A percentile compares a stretch with the other conserved stretches of the same genome.
Evolutionary conservation across 2,113 vertebrate genomes (phyloP).

Genomic region (Myocastor coypus): DNA sequence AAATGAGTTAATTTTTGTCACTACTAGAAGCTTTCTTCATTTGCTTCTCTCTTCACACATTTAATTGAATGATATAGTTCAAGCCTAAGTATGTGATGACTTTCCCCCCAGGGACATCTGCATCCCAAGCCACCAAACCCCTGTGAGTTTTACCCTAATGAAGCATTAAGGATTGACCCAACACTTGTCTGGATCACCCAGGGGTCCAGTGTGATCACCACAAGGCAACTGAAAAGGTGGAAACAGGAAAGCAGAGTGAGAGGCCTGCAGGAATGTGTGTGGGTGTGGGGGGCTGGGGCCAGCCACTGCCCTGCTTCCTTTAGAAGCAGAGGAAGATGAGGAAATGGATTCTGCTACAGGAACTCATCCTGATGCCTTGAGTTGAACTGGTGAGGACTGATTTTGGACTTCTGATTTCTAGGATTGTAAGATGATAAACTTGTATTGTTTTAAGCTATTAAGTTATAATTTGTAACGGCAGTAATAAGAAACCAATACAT

Average conservation of each 20-base stretch:
- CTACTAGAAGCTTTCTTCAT: background rate
- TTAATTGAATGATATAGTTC: background rate
- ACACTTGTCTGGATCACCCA: background rate
- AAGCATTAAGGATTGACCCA: background rate
- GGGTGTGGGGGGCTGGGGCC: background rate
- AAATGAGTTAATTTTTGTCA: background rate
- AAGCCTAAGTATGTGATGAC: background rate
- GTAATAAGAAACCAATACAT: background rate
- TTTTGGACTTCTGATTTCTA: background rate
- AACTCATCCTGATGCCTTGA: background rate
- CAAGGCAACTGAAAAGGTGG: background rate
- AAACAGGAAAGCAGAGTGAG: background rate
- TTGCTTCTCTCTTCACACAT: constrained; percentile 16
- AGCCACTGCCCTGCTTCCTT: background rate
- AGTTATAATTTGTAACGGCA: background rate
- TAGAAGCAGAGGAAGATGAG: background rate
- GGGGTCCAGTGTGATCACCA: background rate
- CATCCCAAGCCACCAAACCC: background rate
- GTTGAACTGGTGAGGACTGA: background rate
- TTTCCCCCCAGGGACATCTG: background rate
- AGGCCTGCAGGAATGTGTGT: background rate
- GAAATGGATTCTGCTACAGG: background rate
- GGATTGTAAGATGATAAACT: background rate
- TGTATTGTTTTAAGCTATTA: background rate
- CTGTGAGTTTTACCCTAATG: background rate